Evolutionary conservation across 2,888 invertebrate genomes (phyloP).

Genomic region (Synanthedon tipuliformis): DNA sequence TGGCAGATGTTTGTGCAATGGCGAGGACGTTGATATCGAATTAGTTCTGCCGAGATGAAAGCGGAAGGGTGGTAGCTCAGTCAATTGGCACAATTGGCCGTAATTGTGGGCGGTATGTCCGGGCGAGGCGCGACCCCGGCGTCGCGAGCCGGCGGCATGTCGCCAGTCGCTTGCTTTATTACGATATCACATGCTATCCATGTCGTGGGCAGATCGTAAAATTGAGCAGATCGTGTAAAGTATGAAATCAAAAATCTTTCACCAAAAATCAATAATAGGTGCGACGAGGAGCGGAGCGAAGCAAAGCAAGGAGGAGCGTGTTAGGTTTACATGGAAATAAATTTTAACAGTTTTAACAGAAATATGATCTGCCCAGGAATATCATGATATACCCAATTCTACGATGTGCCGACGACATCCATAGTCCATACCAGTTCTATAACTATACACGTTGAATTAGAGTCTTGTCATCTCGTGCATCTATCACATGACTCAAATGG

Average conservation of each 20-base stretch:
- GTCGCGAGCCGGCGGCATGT: neutral
- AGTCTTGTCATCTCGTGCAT: neutral
- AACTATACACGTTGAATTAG: neutral
- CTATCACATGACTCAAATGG: neutral
- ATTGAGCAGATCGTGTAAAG: no score
- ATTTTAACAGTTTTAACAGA: no score
- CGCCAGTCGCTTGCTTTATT: neutral
- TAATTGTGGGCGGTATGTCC: constrained; percentile 68
- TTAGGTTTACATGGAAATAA: no score
- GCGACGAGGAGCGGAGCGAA: no score
- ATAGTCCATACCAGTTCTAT: no score
- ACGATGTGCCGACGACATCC: no score
- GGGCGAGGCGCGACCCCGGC: constrained; percentile 24
- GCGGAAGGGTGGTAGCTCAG: constrained; percentile 63
- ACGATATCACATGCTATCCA: neutral
- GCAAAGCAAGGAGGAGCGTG: no score
- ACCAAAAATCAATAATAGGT: no score
- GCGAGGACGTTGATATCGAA: constrained; percentile 21
- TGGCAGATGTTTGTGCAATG: constrained; percentile 44
- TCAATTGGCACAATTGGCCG: constrained; percentile 68
- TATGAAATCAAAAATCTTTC: no score
- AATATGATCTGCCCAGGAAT: no score
- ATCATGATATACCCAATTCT: no score
- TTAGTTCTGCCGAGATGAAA: constrained; percentile 31
- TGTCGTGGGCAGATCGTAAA: no score